Evolutionary conservation across 92 coral and sea anemone genomes (phyloP), one percentile per base, ranked within the genome.

Genomic region (Scolanthus callimorphus): DNA sequence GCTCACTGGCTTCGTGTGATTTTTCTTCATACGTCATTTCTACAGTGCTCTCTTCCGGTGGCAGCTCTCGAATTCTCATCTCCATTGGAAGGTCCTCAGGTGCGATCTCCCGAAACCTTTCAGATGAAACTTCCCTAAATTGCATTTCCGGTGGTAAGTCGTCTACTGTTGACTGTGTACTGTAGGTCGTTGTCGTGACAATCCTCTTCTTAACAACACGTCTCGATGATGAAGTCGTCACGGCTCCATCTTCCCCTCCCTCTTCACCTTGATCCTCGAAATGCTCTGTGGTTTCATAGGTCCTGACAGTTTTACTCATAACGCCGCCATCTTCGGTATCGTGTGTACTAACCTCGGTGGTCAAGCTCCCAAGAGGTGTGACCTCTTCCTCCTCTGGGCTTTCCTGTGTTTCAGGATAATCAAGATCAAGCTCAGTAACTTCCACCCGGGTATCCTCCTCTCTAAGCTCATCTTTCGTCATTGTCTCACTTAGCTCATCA

Each of bases 401-500:
- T 37, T 77, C 83, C 15, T 72, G 61, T 3, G 59, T 52, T 12
- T 38, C 37, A 21, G 61, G 55, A 34, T 51, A 55, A 3, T 66
- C 73, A 21, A 51, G 30, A 25, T 55, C 73, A 25, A 27, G 31
- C 2, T 43, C 49, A 11, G n/a, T 49, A 6, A 4, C 11, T 46
- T 46, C 52, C 8, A 46, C 52, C 41, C 15, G 41, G 15, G 6
- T 6, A 15, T 34, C 41, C 41, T 34, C 41, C 25, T 66, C 75
- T 58, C 56, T 68, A 17, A 86, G 25, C 39, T 77, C 66, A 27
- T 78, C 71, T 13, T 78, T 55, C 37, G 78, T 74, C 82, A 69
- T 59, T 26, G 79, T 78, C 41, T 80, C 81, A 28, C 65, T 73
- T 1, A 80, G 64, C 31, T 62, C 73, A 26, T 86, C 95, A 30